phyloP scores from a whole-genome alignment of 2,888 invertebrate genomes.

The Limenitis camilla region DNA sequence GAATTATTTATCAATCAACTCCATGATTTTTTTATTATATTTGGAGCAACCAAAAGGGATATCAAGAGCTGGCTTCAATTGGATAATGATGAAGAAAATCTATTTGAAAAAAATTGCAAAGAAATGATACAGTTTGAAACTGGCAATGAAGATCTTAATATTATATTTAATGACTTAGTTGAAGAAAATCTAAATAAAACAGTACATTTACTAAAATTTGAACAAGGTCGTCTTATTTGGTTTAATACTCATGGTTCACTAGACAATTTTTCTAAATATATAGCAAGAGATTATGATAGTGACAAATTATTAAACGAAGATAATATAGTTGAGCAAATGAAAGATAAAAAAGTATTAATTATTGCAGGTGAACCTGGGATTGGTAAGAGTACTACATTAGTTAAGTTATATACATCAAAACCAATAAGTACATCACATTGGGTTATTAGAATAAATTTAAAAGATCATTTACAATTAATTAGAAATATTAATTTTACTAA shows the following conservation, averaged over 20 bases:
- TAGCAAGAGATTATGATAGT: not conserved
- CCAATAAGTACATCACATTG: not conserved
- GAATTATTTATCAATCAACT: not conserved
- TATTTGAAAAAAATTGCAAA: not conserved
- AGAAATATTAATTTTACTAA: not conserved
- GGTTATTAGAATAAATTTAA: not conserved
- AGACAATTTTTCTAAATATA: not conserved
- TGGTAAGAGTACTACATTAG: constrained; percentile 3
- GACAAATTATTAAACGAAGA: not conserved
- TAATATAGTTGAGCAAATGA: not conserved
- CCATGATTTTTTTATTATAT: not conserved
- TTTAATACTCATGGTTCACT: not conserved
- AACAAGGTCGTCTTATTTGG: not conserved
- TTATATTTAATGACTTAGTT: not conserved
- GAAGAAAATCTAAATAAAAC: not conserved
- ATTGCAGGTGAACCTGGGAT: constrained; percentile 1
- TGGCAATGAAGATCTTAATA: not conserved
- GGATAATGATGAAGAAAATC: not conserved
- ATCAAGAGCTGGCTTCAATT: not conserved
- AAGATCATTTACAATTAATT: not conserved
- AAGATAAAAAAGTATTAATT: not conserved
- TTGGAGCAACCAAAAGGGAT: not conserved
- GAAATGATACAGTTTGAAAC: not conserved
- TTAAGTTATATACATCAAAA: not conserved
- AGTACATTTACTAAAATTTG: not conserved